phyloP scores from a whole-genome alignment of 2,797 vertebrate species.

The Phrynocephalus vlangalii region DNA sequence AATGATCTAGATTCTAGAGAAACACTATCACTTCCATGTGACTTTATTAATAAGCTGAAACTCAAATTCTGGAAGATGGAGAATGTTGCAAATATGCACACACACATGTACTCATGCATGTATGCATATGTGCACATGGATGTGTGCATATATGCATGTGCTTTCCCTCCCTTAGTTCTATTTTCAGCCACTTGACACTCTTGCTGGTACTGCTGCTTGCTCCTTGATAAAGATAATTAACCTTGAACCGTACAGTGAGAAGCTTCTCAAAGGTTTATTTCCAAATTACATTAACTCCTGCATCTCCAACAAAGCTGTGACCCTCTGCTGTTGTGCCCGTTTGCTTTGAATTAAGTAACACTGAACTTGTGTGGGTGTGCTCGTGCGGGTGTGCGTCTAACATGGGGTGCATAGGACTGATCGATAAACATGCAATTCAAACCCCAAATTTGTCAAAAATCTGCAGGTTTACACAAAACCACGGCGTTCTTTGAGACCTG shows the following conservation, averaged over 20 bases:
- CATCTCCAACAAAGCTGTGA: constrained; percentile 10
- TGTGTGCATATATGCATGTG: neutral
- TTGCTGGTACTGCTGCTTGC: constrained; percentile 32
- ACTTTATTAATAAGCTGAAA: constrained; percentile 66
- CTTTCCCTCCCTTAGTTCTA: neutral
- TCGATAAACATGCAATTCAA: neutral
- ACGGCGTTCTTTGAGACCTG: neutral
- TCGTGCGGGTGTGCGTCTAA: neutral
- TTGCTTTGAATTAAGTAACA: neutral
- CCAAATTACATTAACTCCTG: constrained; percentile 42
- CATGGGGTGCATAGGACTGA: neutral
- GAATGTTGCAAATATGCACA: constrained; percentile 35
- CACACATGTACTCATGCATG: neutral
- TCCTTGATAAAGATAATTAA: constrained; percentile 54
- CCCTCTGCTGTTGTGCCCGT: too few species aligned
- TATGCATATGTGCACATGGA: fast-evolving
- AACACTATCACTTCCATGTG: constrained; percentile 46
- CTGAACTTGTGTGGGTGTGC: neutral
- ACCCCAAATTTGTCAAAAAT: neutral
- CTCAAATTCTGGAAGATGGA: constrained; percentile 62
- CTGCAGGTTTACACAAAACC: too few species aligned
- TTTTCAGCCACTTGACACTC: neutral
- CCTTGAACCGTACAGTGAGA: constrained; percentile 51
- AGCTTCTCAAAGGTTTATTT: constrained; percentile 25
- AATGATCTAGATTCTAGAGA: constrained; percentile 12